phyloP scores from a whole-genome alignment of 2,113 vertebrate species.

The Ranitomeya variabilis region DNA sequence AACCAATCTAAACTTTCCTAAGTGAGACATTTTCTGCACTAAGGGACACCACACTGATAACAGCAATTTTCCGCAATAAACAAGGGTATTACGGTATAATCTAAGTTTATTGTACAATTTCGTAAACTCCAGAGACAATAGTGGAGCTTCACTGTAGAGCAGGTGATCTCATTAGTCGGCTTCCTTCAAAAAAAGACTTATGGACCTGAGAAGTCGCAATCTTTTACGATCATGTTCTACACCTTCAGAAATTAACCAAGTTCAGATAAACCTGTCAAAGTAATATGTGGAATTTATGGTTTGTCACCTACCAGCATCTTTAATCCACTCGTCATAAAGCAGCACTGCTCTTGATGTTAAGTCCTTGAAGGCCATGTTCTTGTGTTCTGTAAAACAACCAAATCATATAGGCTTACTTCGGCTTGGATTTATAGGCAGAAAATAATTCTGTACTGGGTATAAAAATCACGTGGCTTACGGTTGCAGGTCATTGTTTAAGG shows the following conservation, averaged over 20 bases:
- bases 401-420: not conserved
- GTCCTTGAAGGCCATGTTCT: constrained; percentile 82
- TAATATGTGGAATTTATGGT: not conserved
- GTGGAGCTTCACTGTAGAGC: not conserved
- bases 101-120: not conserved
- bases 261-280: not conserved
- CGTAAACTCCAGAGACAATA: not conserved
- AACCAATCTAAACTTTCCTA: no score
- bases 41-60: no score
- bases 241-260: not conserved
- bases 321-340: constrained; percentile 87
- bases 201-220: no score
- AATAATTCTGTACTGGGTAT: not conserved
- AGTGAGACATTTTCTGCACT: no score
- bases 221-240: not conserved
- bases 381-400: constrained; percentile 59
- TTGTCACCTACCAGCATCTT: constrained; percentile 84
- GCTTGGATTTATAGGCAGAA: not conserved
- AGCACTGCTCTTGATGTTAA: constrained; percentile 81
- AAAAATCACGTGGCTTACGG: no score
- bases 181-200: not conserved
- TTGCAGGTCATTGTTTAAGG: no score
- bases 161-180: not conserved
- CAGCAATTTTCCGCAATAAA: no score
- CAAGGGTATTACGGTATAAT: not conserved